These are phyloP conservation scores for Panopea generosa DNA, from an alignment of 2,888 invertebrate genomes.

Conservation along the genomic window DNA sequence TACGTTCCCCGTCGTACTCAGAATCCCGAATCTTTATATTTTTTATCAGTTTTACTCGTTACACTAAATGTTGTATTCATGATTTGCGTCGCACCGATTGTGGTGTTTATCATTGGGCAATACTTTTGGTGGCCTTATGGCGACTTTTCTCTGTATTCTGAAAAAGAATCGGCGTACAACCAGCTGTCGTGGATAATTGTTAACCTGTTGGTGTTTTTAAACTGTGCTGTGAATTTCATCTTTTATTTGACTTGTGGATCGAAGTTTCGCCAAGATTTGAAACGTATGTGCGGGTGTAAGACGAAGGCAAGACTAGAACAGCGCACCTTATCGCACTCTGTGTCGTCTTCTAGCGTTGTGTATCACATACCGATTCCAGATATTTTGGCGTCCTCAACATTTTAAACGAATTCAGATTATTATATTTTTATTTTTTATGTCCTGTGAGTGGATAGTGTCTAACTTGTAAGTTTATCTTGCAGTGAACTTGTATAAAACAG, in stretches of 20 bases:
- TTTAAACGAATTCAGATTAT: too few species aligned
- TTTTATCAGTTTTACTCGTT: slow-evolving; percentile 6
- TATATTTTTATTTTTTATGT: too few species aligned
- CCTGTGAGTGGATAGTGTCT: too few species aligned
- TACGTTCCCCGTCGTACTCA: not conserved
- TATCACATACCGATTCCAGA: too few species aligned
- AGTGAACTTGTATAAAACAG: too few species aligned
- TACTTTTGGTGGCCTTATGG: slow-evolving; percentile 18
- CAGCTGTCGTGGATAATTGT: slow-evolving; percentile 3
- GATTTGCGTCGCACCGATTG: slow-evolving; percentile 11
- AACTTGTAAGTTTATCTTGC: too few species aligned
- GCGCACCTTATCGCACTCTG: too few species aligned
- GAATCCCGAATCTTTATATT: not conserved
- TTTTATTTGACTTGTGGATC: slow-evolving; percentile 24
- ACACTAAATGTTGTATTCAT: slow-evolving; percentile 15
- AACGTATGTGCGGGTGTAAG: not conserved
- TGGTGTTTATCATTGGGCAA: slow-evolving; percentile 9
- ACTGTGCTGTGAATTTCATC: slow-evolving; percentile 25
- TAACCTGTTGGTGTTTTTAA: slow-evolving; percentile 5
- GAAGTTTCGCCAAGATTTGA: slow-evolving; percentile 13
- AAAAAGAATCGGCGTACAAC: slow-evolving; percentile 9
- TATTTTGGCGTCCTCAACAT: too few species aligned
- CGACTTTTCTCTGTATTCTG: not conserved
- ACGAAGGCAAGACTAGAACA: too few species aligned
- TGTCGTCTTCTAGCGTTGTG: too few species aligned